Base-by-base conservation (phyloP, 2,888 invertebrate species). In the Megalurothrips usitatus region DNA sequence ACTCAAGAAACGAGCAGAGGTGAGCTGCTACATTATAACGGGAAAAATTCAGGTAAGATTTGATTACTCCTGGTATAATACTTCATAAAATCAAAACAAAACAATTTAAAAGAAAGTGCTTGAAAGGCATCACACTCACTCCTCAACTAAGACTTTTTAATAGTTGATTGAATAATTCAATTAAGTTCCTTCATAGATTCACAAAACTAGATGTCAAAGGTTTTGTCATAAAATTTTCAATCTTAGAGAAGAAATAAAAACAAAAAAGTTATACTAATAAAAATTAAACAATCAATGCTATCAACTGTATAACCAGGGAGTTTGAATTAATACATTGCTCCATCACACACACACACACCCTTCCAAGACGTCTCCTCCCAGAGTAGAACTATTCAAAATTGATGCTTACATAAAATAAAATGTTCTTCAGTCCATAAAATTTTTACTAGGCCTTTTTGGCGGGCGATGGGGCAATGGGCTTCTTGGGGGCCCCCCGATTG, bases 321-420 rank as follows among this genome's bases (percentile, higher is more conserved):
- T 75, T 75, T 6, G 68, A 26, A 75, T 75, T 12, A 75, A 26
- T 26, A 26, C 26, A 23, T 10, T 26, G n/a, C 68, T 75, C 68
- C 68, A 75, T 26, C 26, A 75, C 23, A 75, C 68, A n/a, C 12
- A 23, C 68, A 19, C n/a, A 68, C n/a, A 23, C 68, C n/a, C 68
- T 23, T 75, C 68, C 26, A 58, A 58, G 58, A 43, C 34, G 34
- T 6, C 6, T 43, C 34, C 34, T 43, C 34, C 34, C 34, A 19
- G 58, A 58, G 68, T 75, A 75, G 23, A 75, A 75, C 68, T 75
- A 75, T 75, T 43, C 4, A 75, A 75, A 26, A 75, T 75, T 75
- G 68, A 26, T 26, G 68, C 68, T 75, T 75, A 75, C 23, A 75
- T 75, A 75, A 75, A 75, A 75, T 75, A 75, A n/a, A 68, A 52